Evolutionary conservation across 1,140 invertebrate genomes (phyloP), one percentile per base, ranked within the genome.

Genomic region (Camponotus pennsylvanicus): DNA sequence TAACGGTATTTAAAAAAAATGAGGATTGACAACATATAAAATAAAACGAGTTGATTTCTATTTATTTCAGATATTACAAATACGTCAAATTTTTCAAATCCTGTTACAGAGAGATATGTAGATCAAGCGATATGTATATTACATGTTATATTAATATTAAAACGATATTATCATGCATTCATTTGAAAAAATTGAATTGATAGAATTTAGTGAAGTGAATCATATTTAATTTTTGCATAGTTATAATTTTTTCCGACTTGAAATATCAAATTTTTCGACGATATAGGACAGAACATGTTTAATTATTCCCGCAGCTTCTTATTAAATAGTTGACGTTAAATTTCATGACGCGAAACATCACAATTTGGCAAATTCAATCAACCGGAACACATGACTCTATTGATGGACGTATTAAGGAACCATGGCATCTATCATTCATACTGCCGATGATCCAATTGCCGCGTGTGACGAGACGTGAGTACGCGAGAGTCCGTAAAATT

Each of bases 401-500:
- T 64, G 76, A 83, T 78, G 15, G 66, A 69, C 64, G 42, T 57
- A 73, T 49, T 84, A 89, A 86, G 77, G 84, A 82, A 45, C 34
- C 15, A 0, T 34, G 42, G 6, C 59, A 78, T 70, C 78, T 80
- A 87, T 89, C 75, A 57, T 52, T 79, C 76, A 45, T 66, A 45
- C 64, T 40, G 32, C 5, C 57, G 9, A 59, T 15, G 52, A 84
- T 61, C 67, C 69, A 61, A 90, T 89, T 80, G 67, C 49, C 73
- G 57, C 21, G 55, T 69, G 64, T 83, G 85, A 77, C 66, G 75
- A 85, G 73, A 73, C 11, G 42, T 79, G 89, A 79, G 55, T 66
- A 83, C 84, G 84, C 85, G 88, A 76, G 78, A 63, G 49, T 9
- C 73, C 55, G 89, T 75, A 87, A 90, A 90, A 90, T 90, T 89